Evolutionary conservation across 2,113 vertebrate genomes (phyloP).

Genomic region (Phyllostomus hastatus): DNA sequence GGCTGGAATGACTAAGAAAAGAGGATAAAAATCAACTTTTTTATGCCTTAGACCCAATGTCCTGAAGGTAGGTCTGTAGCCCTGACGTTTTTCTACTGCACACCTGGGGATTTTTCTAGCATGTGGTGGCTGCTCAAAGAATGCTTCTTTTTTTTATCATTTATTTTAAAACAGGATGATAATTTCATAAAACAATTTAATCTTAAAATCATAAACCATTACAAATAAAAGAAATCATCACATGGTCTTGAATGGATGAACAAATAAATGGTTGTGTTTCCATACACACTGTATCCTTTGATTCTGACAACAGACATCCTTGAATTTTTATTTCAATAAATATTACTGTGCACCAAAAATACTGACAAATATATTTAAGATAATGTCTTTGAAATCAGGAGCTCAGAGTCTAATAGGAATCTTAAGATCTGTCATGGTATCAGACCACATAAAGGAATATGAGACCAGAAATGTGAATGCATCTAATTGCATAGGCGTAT

Average conservation of each 20-base stretch:
- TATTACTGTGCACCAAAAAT: not conserved
- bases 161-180: not conserved
- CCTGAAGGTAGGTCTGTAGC: not conserved
- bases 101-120: not conserved
- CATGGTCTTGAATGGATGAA: not conserved
- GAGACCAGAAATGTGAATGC: not conserved
- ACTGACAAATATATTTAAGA: not conserved
- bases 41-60: not conserved
- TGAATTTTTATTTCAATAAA: constrained; percentile 7
- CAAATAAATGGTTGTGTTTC: not conserved
- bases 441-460: fast-evolving
- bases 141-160: not conserved
- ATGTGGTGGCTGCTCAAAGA: not conserved
- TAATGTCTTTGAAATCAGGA: not conserved
- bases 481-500: fast-evolving
- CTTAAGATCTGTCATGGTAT: not conserved
- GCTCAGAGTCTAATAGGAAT: not conserved
- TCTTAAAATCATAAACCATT: not conserved
- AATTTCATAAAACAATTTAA: not conserved
- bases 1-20: not conserved
- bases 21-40: not conserved
- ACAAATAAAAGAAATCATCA: not conserved
- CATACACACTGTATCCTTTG: not conserved
- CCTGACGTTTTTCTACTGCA: not conserved
- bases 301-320: not conserved